phyloP scores from a whole-genome alignment of 1,140 invertebrate species.

The Eulimnadia texana region DNA sequence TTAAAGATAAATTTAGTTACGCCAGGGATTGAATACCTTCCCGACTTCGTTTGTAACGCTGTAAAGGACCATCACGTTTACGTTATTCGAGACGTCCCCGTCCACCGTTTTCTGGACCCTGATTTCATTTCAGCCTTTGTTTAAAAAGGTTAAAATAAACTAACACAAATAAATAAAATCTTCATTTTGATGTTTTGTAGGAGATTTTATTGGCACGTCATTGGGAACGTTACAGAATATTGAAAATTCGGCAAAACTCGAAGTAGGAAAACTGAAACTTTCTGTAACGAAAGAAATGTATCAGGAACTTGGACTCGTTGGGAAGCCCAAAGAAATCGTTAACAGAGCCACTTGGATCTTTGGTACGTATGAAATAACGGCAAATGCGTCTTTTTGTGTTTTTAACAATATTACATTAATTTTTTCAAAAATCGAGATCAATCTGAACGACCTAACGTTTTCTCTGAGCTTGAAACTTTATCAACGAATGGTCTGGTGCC shows the following conservation, averaged over 20 bases:
- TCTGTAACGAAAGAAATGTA: not conserved
- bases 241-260: not conserved
- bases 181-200: not conserved
- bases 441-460: not conserved
- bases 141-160: not conserved
- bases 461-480: not conserved
- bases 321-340: not conserved
- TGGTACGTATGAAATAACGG: too few relatives aligned
- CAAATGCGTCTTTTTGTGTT: too few relatives aligned
- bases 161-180: not conserved
- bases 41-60: not conserved
- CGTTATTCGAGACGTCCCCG: not conserved
- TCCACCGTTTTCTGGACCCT: not conserved
- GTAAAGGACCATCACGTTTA: not conserved
- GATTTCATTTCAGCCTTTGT: not conserved
- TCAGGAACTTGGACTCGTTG: not conserved
- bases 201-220: not conserved
- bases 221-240: not conserved
- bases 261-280: not conserved
- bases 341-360: not conserved
- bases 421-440: not conserved
- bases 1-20: not conserved
- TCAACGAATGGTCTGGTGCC: not conserved
- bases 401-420: too few relatives aligned
- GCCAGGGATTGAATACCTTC: not conserved